Evolutionary conservation across 2,797 vertebrate species (phyloP), one percentile per base, ranked within the genome.

Genomic region (Neosalanx taihuensis): DNA sequence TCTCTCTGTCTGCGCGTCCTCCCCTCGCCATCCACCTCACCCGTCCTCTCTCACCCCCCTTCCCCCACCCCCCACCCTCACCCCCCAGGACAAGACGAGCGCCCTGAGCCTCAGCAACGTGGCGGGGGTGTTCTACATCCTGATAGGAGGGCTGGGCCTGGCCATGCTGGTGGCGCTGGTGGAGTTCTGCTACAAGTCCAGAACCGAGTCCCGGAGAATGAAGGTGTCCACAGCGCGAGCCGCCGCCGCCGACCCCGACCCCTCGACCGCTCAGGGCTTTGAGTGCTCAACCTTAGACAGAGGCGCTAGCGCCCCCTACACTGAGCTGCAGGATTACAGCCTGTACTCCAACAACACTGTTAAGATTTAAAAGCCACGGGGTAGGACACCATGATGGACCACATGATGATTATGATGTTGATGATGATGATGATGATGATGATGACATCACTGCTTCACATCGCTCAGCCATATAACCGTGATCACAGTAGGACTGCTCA

Each of bases 161-260:
- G 97, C 97, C 90, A 99, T 99, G 97, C 93, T 99, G 91, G 97
- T 99, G 92, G 97, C 97, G 67, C 93, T 99, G 92, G 95, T 99
- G 91, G 97, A 99, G 92, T 99, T 99, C 94, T 99, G 97, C 95
- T 99, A 99, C 96, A 99, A 99, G 92, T 99, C 96, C 79, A 91
- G 98, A 91, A 97, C 96, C 61, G 97, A 99, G 94, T 98, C 98
- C 79, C 96, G 93, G 88, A 90, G 97, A 92, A 99, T 99, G 97
- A 99, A 99, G 97, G 97, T 99, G 95, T 91, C 91, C 75, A 89
- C 88, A 37, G 86, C 89, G 83, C 88, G 89, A 83, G 90, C 90
- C n/a, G 90, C 90, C 82, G 88, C 90, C 59, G 86, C 37, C 37
- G 37, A 41, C 23, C 89, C 90, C 83, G 89, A 89, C 59, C 85